These are phyloP conservation scores for Jaculus jaculus DNA, from an alignment of 2,113 vertebrate species.

Conservation along the genomic window DNA sequence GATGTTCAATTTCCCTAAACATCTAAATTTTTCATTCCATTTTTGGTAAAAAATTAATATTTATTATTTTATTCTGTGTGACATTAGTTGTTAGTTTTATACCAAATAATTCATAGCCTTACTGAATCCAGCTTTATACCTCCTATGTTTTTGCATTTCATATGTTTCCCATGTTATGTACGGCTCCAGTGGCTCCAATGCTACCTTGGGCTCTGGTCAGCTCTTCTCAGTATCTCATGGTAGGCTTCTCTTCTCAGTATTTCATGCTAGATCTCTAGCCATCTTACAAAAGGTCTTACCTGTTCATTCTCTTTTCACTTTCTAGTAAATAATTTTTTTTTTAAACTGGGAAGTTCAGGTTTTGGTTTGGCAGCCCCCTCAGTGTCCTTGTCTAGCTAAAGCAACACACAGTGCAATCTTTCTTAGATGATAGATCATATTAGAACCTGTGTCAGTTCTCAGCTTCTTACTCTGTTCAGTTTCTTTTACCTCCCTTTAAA, in stretches of 20 bases:
- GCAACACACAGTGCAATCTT: not conserved
- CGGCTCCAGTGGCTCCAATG: not conserved
- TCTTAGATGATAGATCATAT: not conserved
- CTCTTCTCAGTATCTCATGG: not conserved
- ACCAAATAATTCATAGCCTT: not conserved
- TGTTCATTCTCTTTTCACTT: not conserved
- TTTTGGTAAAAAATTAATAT: not conserved
- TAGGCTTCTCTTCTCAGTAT: not conserved
- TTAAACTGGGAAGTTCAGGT: not conserved
- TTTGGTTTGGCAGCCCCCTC: not conserved
- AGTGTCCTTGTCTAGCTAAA: not conserved
- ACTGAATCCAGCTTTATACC: not conserved
- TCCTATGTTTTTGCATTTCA: not conserved
- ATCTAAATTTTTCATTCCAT: constrained; percentile 29
- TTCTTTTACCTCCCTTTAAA: not conserved
- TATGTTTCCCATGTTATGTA: not conserved
- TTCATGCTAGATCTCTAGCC: not conserved
- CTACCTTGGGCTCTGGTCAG: not conserved
- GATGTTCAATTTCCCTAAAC: not conserved
- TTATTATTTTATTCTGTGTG: not conserved
- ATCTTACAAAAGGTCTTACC: not conserved
- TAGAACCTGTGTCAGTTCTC: not conserved
- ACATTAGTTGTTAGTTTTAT: constrained; percentile 1
- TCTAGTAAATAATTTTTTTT: not conserved
- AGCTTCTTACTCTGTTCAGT: not conserved